Percentiles rank a stretch among this genome's conserved stretches.
These are phyloP conservation scores for Zaprionus lineosus DNA, from an alignment of 2,888 invertebrate species.

Conservation along the genomic window DNA sequence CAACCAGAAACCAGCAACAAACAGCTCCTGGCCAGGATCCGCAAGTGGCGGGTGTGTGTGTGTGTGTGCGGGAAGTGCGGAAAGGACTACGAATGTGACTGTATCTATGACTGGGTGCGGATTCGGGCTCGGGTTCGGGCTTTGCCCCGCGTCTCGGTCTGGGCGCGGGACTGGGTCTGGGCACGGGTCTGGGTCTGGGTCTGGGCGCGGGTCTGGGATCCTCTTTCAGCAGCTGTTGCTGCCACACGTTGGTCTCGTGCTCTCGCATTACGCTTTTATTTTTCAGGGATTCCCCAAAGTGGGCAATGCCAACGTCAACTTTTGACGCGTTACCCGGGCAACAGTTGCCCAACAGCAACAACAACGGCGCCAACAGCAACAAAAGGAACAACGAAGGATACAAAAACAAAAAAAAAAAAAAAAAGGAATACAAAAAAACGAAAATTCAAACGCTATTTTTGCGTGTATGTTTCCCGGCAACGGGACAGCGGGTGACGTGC, in stretches of 20 bases:
- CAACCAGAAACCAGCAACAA: too few relatives aligned
- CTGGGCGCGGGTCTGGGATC: too few relatives aligned
- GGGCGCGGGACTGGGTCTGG: too few relatives aligned
- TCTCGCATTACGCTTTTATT: constrained; percentile 45
- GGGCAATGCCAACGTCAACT: constrained; percentile 33
- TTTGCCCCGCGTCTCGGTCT: too few relatives aligned
- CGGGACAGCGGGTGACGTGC: not conserved
- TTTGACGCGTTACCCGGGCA: constrained; percentile 47
- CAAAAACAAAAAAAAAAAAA: constrained; percentile 2
- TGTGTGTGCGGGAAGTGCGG: too few relatives aligned
- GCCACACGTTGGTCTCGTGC: constrained; percentile 50
- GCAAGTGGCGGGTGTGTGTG: not conserved
- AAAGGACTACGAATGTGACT: too few relatives aligned
- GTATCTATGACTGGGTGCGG: too few relatives aligned
- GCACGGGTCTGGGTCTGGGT: too few relatives aligned
- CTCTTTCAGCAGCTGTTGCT: constrained; percentile 8
- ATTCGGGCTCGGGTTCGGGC: too few relatives aligned
- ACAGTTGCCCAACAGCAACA: constrained; percentile 29
- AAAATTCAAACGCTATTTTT: constrained; percentile 53
- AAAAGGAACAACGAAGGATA: too few relatives aligned
- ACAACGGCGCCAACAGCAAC: constrained; percentile 1
- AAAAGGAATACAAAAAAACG: constrained; percentile 12
- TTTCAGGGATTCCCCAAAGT: constrained; percentile 48
- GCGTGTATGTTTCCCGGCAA: constrained; percentile 42
- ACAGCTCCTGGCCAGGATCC: too few relatives aligned